Percentiles rank a stretch among this genome's conserved stretches.
Conservation (phyloP, 2,113 vertebrate genomes). For the Phyllostomus hastatus region DNA sequence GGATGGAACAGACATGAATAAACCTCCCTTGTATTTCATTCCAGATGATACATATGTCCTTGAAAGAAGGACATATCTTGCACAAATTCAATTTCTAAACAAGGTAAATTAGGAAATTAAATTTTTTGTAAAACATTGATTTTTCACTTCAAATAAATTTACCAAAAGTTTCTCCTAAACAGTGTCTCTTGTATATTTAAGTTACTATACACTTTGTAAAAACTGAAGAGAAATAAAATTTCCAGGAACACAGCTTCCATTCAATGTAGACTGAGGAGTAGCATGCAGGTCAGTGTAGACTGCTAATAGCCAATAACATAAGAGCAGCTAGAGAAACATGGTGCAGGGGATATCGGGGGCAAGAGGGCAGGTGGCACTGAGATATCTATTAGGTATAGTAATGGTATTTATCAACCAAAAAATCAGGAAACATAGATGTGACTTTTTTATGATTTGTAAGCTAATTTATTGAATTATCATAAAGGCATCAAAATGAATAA, state of each 20-base stretch:
- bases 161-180: background rate
- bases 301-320: background rate
- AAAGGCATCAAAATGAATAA: background rate
- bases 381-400: background rate
- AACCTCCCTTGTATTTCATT: background rate
- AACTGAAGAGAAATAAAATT: background rate
- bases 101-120: background rate
- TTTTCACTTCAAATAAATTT: background rate
- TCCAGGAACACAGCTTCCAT: background rate
- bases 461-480: background rate
- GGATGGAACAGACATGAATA: background rate
- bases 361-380: background rate
- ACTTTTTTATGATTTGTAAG: background rate
- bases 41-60: background rate
- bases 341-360: background rate
- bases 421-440: background rate
- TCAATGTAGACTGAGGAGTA: background rate
- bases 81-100: background rate
- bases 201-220: background rate
- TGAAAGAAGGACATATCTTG: background rate
- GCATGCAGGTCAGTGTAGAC: accelerated
- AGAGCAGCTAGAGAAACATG: background rate
- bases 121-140: background rate
- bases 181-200: background rate
- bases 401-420: background rate